Percentiles rank a stretch among this genome's conserved stretches.
These are phyloP conservation scores for Chymomyza caudatula DNA, from an alignment of 2,888 invertebrate genomes.

Conservation along the genomic window DNA sequence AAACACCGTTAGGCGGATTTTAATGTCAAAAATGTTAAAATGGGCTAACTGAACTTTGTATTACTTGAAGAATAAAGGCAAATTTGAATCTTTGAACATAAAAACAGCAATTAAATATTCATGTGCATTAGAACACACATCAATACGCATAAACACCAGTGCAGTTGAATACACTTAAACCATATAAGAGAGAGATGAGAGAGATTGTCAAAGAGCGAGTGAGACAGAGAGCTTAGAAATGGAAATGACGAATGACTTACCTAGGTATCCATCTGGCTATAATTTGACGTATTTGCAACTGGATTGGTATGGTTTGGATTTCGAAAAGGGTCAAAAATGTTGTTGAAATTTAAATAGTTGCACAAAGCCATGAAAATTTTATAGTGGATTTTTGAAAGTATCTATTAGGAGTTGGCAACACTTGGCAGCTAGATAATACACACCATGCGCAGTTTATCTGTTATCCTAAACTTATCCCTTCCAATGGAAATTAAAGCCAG, in stretches of 20 bases:
- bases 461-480: conserved; percentile 18
- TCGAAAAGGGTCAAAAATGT: background rate
- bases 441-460: conserved; percentile 50
- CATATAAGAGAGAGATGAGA: background rate
- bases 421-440: conserved; percentile 41
- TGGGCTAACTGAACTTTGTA: conserved; percentile 58
- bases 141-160: conserved; percentile 3
- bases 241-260: conserved; percentile 51
- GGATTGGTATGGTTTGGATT: background rate
- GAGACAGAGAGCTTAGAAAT: background rate
- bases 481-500: background rate
- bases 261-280: conserved; percentile 64
- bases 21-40: conserved; percentile 31
- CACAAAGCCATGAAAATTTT: background rate
- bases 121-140: conserved; percentile 34
- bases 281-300: conserved; percentile 65
- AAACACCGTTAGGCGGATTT: conserved; percentile 34
- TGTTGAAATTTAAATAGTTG: background rate
- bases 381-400: conserved; percentile 13
- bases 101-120: conserved; percentile 52
- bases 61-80: background rate
- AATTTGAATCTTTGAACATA: conserved; percentile 17
- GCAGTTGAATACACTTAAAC: background rate
- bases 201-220: background rate
- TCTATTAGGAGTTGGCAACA: too few relatives aligned